phyloP scores from a whole-genome alignment of 2,797 vertebrate genomes.

The Tadarida brasiliensis region DNA sequence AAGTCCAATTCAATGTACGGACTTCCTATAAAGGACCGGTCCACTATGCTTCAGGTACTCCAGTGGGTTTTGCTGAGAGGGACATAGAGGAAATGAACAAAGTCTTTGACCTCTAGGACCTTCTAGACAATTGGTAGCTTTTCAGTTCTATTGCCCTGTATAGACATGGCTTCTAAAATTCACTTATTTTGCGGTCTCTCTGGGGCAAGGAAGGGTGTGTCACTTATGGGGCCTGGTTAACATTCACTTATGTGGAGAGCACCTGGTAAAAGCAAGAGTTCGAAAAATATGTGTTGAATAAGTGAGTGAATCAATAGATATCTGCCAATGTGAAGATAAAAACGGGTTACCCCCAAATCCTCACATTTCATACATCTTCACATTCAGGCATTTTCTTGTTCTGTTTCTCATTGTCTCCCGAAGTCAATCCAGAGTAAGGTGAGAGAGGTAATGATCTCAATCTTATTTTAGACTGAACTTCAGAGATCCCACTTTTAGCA shows the following conservation, averaged over 20 bases:
- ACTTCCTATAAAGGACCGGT: not conserved
- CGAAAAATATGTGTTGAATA: not conserved
- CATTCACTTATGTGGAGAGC: not conserved
- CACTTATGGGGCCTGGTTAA: not conserved
- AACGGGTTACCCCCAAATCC: not conserved
- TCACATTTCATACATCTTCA: not conserved
- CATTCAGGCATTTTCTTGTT: not conserved
- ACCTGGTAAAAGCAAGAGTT: not conserved
- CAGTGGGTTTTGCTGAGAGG: not conserved
- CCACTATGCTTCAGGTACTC: not conserved
- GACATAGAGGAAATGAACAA: not conserved
- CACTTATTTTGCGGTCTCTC: not conserved
- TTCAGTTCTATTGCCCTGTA: not conserved
- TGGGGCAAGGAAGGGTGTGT: not conserved
- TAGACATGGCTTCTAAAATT: not conserved
- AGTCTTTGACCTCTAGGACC: not conserved
- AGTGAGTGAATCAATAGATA: conserved; percentile 10
- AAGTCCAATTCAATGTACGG: not conserved
- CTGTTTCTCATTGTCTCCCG: not conserved
- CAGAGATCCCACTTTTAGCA: not conserved
- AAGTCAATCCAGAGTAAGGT: not conserved
- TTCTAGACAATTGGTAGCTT: not conserved
- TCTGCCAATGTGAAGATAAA: not conserved
- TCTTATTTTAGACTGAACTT: not conserved
- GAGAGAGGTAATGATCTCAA: not conserved